Conservation (phyloP, 2,113 vertebrate species). For the Platanista minor region DNA sequence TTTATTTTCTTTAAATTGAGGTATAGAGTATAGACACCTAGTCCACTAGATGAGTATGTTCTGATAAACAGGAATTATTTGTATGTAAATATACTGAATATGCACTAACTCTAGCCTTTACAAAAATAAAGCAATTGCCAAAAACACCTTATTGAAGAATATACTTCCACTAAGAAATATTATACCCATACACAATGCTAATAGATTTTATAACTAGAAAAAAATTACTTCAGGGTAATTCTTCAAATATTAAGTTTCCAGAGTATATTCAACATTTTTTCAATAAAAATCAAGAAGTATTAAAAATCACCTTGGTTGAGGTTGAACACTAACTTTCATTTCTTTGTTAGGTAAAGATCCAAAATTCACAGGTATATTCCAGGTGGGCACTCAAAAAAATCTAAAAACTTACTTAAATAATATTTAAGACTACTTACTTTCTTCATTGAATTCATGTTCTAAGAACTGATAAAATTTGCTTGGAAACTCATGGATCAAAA, state of each 20-base stretch:
- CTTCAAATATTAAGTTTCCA: background rate
- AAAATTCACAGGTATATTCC: background rate
- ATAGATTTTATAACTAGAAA: background rate
- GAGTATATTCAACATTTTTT: constrained; percentile 3
- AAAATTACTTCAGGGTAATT: background rate
- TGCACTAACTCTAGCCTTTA: background rate
- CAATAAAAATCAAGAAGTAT: constrained; percentile 22
- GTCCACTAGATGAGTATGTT: background rate
- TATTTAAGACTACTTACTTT: background rate
- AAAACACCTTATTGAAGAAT: background rate
- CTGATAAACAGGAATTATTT: background rate
- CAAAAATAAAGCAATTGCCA: background rate
- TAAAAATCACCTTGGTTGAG: background rate
- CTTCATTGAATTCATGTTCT: background rate
- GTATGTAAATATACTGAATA: constrained; percentile 6
- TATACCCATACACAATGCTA: background rate
- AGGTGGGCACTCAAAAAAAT: background rate
- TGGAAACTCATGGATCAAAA: background rate
- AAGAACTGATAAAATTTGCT: background rate
- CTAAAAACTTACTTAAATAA: background rate
- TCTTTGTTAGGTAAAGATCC: background rate
- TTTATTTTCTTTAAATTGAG: constrained; percentile 5
- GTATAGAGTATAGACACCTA: background rate
- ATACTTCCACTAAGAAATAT: background rate
- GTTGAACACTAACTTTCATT: background rate